Evolutionary conservation across 2,113 vertebrate genomes (phyloP).

Genomic region (Channa maculata): DNA sequence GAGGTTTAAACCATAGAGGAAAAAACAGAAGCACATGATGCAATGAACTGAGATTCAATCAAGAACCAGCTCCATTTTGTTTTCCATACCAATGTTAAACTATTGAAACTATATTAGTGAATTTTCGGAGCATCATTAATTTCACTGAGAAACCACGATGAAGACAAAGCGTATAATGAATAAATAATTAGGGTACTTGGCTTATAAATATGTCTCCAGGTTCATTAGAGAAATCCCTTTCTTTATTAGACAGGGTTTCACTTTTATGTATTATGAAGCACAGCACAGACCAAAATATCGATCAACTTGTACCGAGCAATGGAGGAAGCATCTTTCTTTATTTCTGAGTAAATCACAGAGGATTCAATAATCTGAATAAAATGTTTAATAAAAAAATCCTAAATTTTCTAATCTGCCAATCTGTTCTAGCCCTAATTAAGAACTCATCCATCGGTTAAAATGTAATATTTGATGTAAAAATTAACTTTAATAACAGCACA

Average conservation of each 20-base stretch:
- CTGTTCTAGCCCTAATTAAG: too few relatives aligned
- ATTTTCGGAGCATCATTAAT: too few relatives aligned
- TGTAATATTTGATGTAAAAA: too few relatives aligned
- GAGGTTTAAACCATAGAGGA: not conserved
- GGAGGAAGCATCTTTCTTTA: not conserved
- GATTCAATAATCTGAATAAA: not conserved
- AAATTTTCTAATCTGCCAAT: too few relatives aligned
- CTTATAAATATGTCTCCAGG: conserved; percentile 11
- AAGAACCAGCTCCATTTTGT: not conserved
- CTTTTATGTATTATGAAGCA: conserved; percentile 15
- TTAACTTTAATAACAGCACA: too few relatives aligned
- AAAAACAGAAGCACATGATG: conserved; percentile 7
- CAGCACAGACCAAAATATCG: not conserved
- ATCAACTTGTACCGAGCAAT: too few relatives aligned
- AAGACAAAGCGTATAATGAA: not conserved
- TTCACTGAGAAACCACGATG: not conserved
- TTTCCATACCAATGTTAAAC: not conserved
- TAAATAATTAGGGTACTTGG: conserved; percentile 21
- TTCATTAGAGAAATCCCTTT: conserved; percentile 11
- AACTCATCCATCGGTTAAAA: not conserved
- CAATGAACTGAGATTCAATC: not conserved
- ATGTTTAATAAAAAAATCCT: not conserved
- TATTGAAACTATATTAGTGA: too few relatives aligned
- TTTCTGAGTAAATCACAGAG: not conserved
- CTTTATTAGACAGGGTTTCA: conserved; percentile 36